These are phyloP conservation scores for Silurus aristotelis DNA, from an alignment of 2,797 vertebrate genomes.

Conservation along the genomic window DNA sequence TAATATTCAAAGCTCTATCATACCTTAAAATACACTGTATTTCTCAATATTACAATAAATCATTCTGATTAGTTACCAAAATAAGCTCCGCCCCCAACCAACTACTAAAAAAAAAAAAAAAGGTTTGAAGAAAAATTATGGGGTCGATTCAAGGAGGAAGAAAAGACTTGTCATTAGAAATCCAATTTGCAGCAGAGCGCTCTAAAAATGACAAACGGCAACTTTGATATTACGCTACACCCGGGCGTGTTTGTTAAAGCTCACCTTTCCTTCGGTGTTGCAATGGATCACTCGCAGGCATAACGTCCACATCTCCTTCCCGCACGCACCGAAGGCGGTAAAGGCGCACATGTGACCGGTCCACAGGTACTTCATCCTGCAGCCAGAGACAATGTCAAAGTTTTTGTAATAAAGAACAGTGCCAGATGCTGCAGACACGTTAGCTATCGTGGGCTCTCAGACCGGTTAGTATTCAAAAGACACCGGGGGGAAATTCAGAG, in stretches of 20 bases:
- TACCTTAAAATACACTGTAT: neutral
- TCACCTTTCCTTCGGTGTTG: constrained; percentile 78
- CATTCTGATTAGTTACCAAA: neutral
- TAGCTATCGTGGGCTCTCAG: constrained; percentile 35
- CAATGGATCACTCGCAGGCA: constrained; percentile 75
- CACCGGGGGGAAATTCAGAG: constrained; percentile 36
- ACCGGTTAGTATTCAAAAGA: constrained; percentile 46
- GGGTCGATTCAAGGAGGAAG: neutral
- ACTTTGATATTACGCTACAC: neutral
- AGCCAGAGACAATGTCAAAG: constrained; percentile 44
- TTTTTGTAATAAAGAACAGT: constrained; percentile 23
- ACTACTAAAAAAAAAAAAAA: neutral
- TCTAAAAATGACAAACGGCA: constrained; percentile 10
- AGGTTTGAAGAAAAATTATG: neutral
- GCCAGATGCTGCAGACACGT: constrained; percentile 12
- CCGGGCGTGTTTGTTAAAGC: neutral
- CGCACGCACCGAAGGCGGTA: constrained; percentile 91
- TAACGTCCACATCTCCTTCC: constrained; percentile 83
- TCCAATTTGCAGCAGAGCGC: neutral
- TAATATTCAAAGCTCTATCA: neutral
- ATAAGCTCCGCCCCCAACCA: neutral
- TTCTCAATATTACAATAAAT: neutral
- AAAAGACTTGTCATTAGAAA: neutral
- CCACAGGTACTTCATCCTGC: constrained; percentile 98
- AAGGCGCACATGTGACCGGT: constrained; percentile 94